Evolutionary conservation across 2,888 invertebrate genomes (phyloP), one percentile per base, ranked within the genome.

Genomic region (Perizoma flavofasciatum): DNA sequence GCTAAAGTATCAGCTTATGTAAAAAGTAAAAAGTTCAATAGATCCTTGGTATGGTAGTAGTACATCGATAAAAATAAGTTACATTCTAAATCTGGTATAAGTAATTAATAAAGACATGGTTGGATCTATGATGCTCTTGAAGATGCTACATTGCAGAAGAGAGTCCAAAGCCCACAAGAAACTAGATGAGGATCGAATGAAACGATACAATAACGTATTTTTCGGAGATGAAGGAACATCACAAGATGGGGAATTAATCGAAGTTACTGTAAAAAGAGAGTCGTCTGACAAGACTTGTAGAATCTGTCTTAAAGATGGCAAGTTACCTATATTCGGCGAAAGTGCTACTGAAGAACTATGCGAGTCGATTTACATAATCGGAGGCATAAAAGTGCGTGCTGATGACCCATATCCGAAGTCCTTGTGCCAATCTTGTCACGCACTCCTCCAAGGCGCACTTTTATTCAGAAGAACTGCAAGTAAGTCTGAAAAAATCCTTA

Each of bases 231-330:
- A 3, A 58, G 47, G 39, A 4, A 22, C 56, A 49, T 53, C 61
- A n/a, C 46, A 46, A 11, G 37, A 49, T 1, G 11, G 11, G 4
- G 39, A 49, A 33, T 7, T 39, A 5, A 37, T 37, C 9, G 32
- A 46, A 39, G 46, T 53, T 1, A 37, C 40, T 11, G 44, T 49
- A 39, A 61, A 57, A 54, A 46, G 22, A n/a, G 62, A 55, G 22
- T 11, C 39, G 5, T 39, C 43, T 5, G 35, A 49, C 6, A 48
- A 51, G 71, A 70, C 67, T 50, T 63, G 61, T 46, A 57, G 91
- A 64, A 80, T 90, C 35, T 92, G 91, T 67, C 73, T 91, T 5
- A 85, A 87, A 68, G 74, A 80, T 65, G 90, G 89, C n/a, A 67
- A 65, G 45, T 75, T 89, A 61, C 82, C 85, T 10, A 89, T 92